These are phyloP conservation scores for Prosopocoilus inquinatus DNA, from an alignment of 2,888 invertebrate genomes.

Conservation along the genomic window DNA sequence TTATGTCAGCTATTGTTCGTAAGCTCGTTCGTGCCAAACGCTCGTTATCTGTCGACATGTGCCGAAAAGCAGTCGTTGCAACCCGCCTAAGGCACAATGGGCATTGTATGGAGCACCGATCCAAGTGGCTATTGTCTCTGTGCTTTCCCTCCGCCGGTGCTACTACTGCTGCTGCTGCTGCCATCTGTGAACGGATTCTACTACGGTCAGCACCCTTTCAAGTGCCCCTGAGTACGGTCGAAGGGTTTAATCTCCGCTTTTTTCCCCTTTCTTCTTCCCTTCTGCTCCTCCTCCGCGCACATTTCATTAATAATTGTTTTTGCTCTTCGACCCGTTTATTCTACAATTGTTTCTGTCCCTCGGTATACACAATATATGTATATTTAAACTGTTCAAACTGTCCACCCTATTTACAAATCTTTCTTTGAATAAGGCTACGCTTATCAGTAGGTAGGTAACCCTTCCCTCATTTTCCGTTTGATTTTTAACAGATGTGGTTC, in stretches of 20 bases:
- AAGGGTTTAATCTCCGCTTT: slow-evolving; percentile 26
- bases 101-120: slow-evolving; percentile 29
- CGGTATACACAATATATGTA: background rate
- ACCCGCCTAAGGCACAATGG: slow-evolving; percentile 31
- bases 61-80: slow-evolving; percentile 32
- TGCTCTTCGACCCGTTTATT: slow-evolving; percentile 8
- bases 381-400: too few species aligned
- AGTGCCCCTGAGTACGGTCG: slow-evolving; percentile 18
- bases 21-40: slow-evolving; percentile 21
- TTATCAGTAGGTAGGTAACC: too few species aligned
- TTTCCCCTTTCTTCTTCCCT: slow-evolving; percentile 1
- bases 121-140: slow-evolving; percentile 30
- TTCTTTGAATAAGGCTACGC: too few species aligned
- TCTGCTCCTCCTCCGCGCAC: background rate
- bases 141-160: slow-evolving; percentile 21
- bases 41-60: slow-evolving; percentile 36
- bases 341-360: slow-evolving; percentile 9
- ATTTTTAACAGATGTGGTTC: too few species aligned
- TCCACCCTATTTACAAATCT: too few species aligned
- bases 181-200: slow-evolving; percentile 21
- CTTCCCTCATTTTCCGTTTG: too few species aligned
- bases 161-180: slow-evolving; percentile 8
- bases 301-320: slow-evolving; percentile 14
- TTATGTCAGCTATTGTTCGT: slow-evolving; percentile 26
- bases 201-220: slow-evolving; percentile 31